phyloP scores from a whole-genome alignment of 2,888 invertebrate genomes.

The Acronicta alni region DNA sequence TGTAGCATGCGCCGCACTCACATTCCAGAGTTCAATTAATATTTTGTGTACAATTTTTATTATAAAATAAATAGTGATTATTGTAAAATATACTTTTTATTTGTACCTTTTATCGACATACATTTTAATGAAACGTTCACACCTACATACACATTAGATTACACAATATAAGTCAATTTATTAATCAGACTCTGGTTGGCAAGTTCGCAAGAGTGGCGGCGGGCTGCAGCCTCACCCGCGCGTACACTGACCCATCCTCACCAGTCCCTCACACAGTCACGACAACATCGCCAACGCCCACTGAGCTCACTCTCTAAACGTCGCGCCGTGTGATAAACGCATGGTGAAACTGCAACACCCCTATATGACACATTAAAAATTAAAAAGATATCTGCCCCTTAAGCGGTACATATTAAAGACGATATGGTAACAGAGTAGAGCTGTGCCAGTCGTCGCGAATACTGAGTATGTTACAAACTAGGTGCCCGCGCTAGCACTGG shows the following conservation, averaged over 20 bases:
- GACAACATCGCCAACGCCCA: no score
- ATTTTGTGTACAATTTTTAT: slow-evolving; percentile 63
- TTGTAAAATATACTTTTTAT: slow-evolving; percentile 73
- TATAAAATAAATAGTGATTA: slow-evolving; percentile 66
- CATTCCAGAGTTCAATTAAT: slow-evolving; percentile 52
- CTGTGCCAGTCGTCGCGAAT: slow-evolving; percentile 12
- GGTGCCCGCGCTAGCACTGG: not conserved
- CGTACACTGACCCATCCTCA: no score
- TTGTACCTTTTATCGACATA: slow-evolving; percentile 65
- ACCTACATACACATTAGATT: slow-evolving; percentile 52
- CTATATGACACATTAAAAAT: slow-evolving; percentile 31
- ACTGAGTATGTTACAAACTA: slow-evolving; percentile 4
- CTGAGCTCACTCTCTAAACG: no score
- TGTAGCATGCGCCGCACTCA: slow-evolving; percentile 12
- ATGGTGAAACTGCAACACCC: slow-evolving; percentile 19
- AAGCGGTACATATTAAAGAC: slow-evolving; percentile 5
- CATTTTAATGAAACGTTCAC: slow-evolving; percentile 63
- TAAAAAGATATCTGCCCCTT: slow-evolving; percentile 13
- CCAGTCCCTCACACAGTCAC: no score
- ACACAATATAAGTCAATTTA: slow-evolving; percentile 60
- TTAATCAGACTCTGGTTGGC: slow-evolving; percentile 83
- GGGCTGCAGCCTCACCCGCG: not conserved
- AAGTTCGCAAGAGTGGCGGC: slow-evolving; percentile 60
- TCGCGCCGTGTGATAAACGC: not conserved
- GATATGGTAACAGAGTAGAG: slow-evolving; percentile 46